These are phyloP conservation scores for Bombus turneri DNA, from an alignment of 1,140 invertebrate species.

Conservation along the genomic window DNA sequence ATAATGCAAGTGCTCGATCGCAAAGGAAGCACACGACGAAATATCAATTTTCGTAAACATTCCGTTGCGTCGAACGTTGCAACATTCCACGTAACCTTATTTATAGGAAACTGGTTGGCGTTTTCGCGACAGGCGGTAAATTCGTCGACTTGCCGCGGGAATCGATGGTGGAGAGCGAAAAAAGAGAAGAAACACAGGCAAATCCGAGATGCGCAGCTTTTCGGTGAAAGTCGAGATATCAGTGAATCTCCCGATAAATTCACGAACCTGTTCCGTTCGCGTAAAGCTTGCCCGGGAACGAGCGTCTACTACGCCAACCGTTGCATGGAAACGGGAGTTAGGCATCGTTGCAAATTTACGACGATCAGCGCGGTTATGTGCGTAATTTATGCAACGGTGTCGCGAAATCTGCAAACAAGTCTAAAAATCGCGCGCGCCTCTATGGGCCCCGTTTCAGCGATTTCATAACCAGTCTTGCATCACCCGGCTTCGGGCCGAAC, in stretches of 20 bases:
- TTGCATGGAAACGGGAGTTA: slow-evolving; percentile 45
- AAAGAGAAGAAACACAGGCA: not conserved
- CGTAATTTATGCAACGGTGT: slow-evolving; percentile 72
- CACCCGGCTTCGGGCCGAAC: slow-evolving; percentile 51
- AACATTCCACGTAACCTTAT: not conserved
- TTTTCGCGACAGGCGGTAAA: slow-evolving; percentile 5
- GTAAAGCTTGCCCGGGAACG: not conserved
- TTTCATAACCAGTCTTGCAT: slow-evolving; percentile 75
- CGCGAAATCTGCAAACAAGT: slow-evolving; percentile 74
- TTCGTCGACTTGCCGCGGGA: not conserved
- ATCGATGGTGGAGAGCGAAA: not conserved
- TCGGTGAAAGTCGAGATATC: slow-evolving; percentile 37
- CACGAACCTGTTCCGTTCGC: slow-evolving; percentile 21
- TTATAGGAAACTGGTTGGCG: not conserved
- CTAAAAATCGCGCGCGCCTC: slow-evolving; percentile 74
- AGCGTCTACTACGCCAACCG: too few relatives aligned
- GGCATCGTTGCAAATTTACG: slow-evolving; percentile 49
- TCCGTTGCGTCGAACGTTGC: not conserved
- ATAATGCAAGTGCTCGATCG: not conserved
- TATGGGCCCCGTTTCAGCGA: slow-evolving; percentile 66
- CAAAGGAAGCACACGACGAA: not conserved
- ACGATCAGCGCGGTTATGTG: slow-evolving; percentile 41
- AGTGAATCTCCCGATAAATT: slow-evolving; percentile 20
- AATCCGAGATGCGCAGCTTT: not conserved
- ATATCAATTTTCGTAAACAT: slow-evolving; percentile 8